Evolutionary conservation across 2,888 invertebrate genomes (phyloP).

Genomic region (Drosophila helvetica): DNA sequence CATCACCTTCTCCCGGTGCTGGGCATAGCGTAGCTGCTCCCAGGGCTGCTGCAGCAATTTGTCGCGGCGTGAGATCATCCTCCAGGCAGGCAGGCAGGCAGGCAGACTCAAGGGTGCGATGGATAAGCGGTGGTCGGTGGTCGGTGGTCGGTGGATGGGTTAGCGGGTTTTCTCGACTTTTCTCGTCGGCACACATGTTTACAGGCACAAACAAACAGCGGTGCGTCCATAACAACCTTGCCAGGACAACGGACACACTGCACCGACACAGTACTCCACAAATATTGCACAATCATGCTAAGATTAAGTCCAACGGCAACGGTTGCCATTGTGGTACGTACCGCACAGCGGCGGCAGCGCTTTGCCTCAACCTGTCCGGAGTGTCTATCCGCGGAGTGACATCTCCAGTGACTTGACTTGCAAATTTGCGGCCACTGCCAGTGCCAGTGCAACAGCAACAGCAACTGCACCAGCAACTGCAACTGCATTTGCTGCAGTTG

Average conservation of each 20-base stretch:
- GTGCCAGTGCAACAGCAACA: constrained; percentile 14
- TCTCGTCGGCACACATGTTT: constrained; percentile 50
- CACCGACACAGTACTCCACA: constrained; percentile 46
- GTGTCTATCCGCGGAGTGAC: constrained; percentile 73
- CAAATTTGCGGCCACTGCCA: constrained; percentile 66
- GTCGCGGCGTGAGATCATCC: constrained; percentile 89
- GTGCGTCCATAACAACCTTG: constrained; percentile 74
- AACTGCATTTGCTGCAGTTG: constrained; percentile 42
- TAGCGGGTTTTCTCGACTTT: constrained; percentile 4
- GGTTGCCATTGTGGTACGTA: background rate
- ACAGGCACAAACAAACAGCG: constrained; percentile 62
- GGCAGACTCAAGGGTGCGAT: constrained; percentile 11
- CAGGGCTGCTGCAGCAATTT: constrained; percentile 89
- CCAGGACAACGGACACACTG: constrained; percentile 64
- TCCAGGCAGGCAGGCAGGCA: constrained; percentile 19
- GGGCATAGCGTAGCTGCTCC: constrained; percentile 88
- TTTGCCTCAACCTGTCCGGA: constrained; percentile 73
- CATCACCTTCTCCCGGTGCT: constrained; percentile 88
- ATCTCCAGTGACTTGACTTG: constrained; percentile 74
- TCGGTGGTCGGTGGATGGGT: constrained; percentile 7
- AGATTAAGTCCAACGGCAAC: constrained; percentile 67
- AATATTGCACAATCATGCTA: constrained; percentile 73
- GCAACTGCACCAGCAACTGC: no score
- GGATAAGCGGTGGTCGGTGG: no score
- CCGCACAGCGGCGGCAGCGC: constrained; percentile 57